These are phyloP conservation scores for Dorcus hopei DNA, from an alignment of 2,888 invertebrate genomes.

Conservation along the genomic window DNA sequence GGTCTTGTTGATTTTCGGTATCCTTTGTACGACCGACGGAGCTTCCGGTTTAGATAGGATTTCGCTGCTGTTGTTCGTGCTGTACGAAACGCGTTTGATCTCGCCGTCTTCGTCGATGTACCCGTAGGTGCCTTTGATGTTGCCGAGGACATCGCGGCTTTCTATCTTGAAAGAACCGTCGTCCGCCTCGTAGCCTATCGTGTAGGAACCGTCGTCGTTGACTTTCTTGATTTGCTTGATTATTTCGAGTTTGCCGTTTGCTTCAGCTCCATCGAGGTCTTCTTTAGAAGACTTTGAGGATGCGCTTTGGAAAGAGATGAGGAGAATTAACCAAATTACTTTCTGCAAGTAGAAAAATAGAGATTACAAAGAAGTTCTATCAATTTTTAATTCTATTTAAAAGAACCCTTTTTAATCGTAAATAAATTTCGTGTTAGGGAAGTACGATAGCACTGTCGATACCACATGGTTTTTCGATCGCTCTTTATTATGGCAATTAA, in stretches of 20 bases:
- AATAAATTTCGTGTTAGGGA: too few species aligned
- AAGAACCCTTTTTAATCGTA: too few species aligned
- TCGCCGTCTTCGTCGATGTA: conserved; percentile 75
- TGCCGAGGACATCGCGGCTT: conserved; percentile 73
- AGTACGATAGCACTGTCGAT: too few species aligned
- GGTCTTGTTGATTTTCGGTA: conserved; percentile 45
- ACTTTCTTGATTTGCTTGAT: conserved; percentile 77
- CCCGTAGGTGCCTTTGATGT: conserved; percentile 81
- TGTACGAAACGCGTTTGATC: conserved; percentile 76
- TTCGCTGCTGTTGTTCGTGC: conserved; percentile 56
- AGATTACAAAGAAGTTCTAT: background rate
- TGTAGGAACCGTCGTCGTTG: conserved; percentile 81
- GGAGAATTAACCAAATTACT: background rate
- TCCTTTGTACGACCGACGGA: conserved; percentile 44
- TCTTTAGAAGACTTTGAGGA: conserved; percentile 43
- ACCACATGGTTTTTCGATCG: background rate
- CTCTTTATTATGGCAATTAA: too few species aligned
- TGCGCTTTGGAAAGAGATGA: background rate
- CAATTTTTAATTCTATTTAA: too few species aligned
- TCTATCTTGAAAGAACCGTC: conserved; percentile 85
- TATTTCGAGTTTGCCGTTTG: conserved; percentile 71
- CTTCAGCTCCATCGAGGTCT: conserved; percentile 60
- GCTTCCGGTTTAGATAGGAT: conserved; percentile 46
- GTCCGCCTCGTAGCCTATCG: conserved; percentile 80
- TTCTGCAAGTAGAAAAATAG: background rate